phyloP scores from a whole-genome alignment of 1,140 invertebrate genomes.

The Dryas iulia region DNA sequence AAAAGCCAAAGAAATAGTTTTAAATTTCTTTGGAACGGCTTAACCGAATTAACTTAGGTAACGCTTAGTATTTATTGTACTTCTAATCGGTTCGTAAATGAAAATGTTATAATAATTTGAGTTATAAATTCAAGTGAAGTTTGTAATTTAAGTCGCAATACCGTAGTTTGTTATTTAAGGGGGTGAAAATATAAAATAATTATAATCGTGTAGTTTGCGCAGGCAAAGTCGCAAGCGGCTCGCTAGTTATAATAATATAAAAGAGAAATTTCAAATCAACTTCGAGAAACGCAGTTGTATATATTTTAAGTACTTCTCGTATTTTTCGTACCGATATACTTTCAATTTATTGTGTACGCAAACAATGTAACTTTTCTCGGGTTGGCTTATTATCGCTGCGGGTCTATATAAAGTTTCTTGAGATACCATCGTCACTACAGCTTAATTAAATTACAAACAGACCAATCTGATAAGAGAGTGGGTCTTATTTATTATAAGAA shows the following conservation, averaged over 20 bases:
- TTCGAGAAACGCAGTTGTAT: not conserved
- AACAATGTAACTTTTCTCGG: slow-evolving; percentile 33
- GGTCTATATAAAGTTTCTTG: slow-evolving; percentile 43
- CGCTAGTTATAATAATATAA: not conserved
- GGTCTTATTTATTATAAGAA: slow-evolving; percentile 30
- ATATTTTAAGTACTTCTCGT: not conserved
- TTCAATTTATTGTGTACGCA: slow-evolving; percentile 18
- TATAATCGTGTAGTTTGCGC: too few species aligned
- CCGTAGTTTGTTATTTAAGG: too few species aligned
- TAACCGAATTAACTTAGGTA: too few species aligned
- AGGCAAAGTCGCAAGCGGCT: too few species aligned
- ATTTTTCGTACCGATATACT: not conserved
- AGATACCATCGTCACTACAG: slow-evolving; percentile 48
- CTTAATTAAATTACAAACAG: slow-evolving; percentile 51
- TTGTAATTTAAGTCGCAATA: too few species aligned
- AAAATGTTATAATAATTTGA: too few species aligned
- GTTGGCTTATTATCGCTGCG: slow-evolving; percentile 34
- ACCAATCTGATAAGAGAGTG: slow-evolving; percentile 28
- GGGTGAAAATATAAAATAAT: too few species aligned
- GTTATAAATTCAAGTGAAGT: too few species aligned
- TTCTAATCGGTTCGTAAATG: too few species aligned
- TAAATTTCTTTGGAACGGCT: too few species aligned
- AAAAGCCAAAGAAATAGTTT: too few species aligned
- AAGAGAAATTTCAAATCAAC: not conserved
- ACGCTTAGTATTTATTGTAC: too few species aligned